A percentile compares a stretch with the other conserved stretches of the same genome.
Evolutionary conservation across 2,888 invertebrate species (phyloP).

Genomic region (Heterodera filipjevi): DNA sequence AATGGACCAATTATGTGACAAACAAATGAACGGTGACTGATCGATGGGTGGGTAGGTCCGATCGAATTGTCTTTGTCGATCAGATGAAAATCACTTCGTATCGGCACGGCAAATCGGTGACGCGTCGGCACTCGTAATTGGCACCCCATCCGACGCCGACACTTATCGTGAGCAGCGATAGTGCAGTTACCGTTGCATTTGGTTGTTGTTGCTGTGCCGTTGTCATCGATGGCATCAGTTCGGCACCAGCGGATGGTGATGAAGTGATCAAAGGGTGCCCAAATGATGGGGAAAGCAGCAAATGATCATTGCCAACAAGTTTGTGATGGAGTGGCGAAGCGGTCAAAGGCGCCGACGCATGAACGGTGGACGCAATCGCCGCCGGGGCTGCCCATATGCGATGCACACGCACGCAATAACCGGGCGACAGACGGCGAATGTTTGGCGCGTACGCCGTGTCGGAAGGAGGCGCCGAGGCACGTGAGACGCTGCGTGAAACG

Average conservation of each 20-base stretch:
- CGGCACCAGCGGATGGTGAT: no score
- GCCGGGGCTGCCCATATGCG: conserved; percentile 32
- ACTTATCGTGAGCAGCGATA: conserved; percentile 51
- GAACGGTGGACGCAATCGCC: not conserved
- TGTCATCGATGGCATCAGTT: conserved; percentile 1
- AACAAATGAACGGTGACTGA: conserved; percentile 1
- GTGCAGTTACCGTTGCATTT: conserved; percentile 3
- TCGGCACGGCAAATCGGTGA: conserved; percentile 60
- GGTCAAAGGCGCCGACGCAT: conserved; percentile 1
- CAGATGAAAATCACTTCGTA: conserved; percentile 56
- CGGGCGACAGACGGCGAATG: conserved; percentile 60
- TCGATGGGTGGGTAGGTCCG: not conserved
- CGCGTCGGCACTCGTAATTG: conserved; percentile 56
- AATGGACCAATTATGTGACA: not conserved
- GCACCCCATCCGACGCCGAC: conserved; percentile 62
- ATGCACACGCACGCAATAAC: conserved; percentile 63
- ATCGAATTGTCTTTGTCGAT: not conserved
- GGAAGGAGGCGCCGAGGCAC: conserved; percentile 43
- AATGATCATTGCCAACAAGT: not conserved
- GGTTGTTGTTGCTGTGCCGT: no score
- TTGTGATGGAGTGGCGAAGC: conserved; percentile 16
- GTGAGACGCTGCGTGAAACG: conserved; percentile 49
- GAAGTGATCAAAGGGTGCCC: not conserved
- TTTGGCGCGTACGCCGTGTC: conserved; percentile 41
- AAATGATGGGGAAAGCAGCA: not conserved